Evolutionary conservation across 2,113 vertebrate genomes (phyloP), one percentile per base, ranked within the genome.

Genomic region (Dicerorhinus sumatrensis): DNA sequence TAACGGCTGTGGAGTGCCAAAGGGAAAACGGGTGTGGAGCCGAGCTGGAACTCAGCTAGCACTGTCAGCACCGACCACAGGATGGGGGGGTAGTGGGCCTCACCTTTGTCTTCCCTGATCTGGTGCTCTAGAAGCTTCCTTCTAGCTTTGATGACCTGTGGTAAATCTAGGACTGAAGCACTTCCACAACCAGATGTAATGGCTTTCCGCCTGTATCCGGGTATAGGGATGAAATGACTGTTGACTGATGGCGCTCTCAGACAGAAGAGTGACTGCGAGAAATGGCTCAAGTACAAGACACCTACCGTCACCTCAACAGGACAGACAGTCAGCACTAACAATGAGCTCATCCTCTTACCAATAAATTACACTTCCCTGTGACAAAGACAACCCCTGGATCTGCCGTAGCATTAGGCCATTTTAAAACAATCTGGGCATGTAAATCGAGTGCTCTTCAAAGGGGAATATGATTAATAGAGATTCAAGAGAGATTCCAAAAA

Each of bases 401-500:
- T 79, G 48, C 58, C 82, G 36, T 46, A 51, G 48, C 27, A 25
- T 2, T 39, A 54, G 76, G 56, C 25, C n/a, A 85, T 77, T 77
- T 89, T 48, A 92, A 87, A 88, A 86, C 29, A 75, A 82, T 42
- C 0, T 62, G 69, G 63, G 18, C 46, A 29, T 42, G 33, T 42
- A 89, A 58, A 77, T 39, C 20, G 29, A 80, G 23, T 81, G 63
- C 77, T 67, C 29, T 58, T 75, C 70, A 63, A 84, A 73, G 39
- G 65, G 75, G 18, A 91, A 72, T 23, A 82, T 8, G 36, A 92
- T 77, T 67, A 77, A 39, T 10, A 69, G n/a, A 29, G 23, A 80
- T 76, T 75, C 89, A 90, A 92, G 46, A 92, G 69, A 90, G 89
- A 84, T 31, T 67, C 58, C 36, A n/a, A 27, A 82, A 92, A 70